These are phyloP conservation scores for Brachypteracias leptosomus DNA, from an alignment of 2,113 vertebrate species.

Conservation along the genomic window DNA sequence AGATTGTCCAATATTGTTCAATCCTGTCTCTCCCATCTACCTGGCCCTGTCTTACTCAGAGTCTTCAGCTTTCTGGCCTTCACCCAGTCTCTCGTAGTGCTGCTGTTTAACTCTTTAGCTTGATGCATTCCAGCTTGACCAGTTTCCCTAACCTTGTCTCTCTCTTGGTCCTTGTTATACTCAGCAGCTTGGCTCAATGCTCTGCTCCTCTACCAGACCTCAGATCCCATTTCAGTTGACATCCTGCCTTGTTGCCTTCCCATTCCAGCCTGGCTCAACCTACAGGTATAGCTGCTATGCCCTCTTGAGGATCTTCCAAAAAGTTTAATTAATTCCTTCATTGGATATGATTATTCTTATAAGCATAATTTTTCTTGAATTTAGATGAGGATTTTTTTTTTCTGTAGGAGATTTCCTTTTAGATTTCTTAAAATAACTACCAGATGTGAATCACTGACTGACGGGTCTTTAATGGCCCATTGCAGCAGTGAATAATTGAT, in stretches of 20 bases:
- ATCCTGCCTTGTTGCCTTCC: background rate
- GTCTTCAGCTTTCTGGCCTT: background rate
- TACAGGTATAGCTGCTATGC: background rate
- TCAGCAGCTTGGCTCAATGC: background rate
- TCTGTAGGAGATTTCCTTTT: background rate
- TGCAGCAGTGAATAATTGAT: background rate
- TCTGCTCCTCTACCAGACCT: background rate
- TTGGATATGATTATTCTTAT: background rate
- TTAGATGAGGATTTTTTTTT: background rate
- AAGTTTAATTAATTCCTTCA: background rate
- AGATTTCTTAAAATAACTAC: conserved; percentile 2
- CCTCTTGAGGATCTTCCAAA: background rate
- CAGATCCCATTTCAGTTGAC: background rate
- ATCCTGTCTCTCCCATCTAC: background rate
- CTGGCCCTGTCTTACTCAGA: background rate
- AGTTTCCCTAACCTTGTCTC: background rate
- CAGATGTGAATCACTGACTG: background rate
- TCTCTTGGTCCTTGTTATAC: background rate
- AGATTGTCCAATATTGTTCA: background rate
- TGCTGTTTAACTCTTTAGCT: background rate
- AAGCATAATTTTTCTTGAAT: background rate
- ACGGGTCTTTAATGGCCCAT: background rate
- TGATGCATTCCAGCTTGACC: background rate
- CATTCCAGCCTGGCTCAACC: background rate
- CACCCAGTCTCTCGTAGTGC: background rate